These are phyloP conservation scores for Lomographa bimaculata DNA, from an alignment of 2,888 invertebrate genomes.

Conservation along the genomic window DNA sequence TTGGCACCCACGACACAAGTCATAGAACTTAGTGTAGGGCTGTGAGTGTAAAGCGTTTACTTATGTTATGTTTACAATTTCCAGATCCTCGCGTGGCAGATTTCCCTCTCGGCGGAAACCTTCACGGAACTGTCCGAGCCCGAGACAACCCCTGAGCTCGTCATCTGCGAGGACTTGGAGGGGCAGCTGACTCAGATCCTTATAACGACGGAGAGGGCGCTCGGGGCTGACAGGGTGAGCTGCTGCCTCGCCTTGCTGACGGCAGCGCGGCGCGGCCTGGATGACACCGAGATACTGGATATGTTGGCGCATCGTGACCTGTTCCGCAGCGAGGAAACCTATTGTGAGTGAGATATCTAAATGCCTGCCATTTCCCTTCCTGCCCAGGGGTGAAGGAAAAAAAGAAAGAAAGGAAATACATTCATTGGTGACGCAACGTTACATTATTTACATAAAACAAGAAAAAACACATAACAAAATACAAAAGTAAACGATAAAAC, in stretches of 20 bases:
- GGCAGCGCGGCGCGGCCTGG: constrained; percentile 90
- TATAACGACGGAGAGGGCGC: constrained; percentile 86
- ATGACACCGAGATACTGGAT: constrained; percentile 92
- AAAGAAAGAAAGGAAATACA: too few relatives aligned
- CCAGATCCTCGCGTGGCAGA: constrained; percentile 80
- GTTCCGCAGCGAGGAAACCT: constrained; percentile 86
- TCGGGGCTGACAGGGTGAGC: constrained; percentile 86
- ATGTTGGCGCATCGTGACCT: constrained; percentile 85
- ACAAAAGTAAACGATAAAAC: too few relatives aligned
- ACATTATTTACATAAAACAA: too few relatives aligned
- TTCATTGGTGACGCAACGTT: too few relatives aligned
- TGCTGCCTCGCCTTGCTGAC: constrained; percentile 88
- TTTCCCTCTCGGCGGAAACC: constrained; percentile 75
- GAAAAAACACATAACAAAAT: too few relatives aligned
- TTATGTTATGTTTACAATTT: too few relatives aligned
- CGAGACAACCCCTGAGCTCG: constrained; percentile 63
- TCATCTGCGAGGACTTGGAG: constrained; percentile 70
- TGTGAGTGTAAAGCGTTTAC: too few relatives aligned
- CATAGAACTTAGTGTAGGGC: too few relatives aligned
- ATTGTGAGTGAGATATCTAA: constrained; percentile 82
- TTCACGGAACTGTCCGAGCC: constrained; percentile 71
- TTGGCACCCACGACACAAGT: too few relatives aligned
- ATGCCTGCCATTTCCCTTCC: too few relatives aligned
- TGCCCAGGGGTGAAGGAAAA: too few relatives aligned
- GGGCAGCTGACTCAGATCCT: constrained; percentile 87